Base-by-base conservation (phyloP, 1,140 invertebrate genomes). In the Dinoponera quadriceps region DNA sequence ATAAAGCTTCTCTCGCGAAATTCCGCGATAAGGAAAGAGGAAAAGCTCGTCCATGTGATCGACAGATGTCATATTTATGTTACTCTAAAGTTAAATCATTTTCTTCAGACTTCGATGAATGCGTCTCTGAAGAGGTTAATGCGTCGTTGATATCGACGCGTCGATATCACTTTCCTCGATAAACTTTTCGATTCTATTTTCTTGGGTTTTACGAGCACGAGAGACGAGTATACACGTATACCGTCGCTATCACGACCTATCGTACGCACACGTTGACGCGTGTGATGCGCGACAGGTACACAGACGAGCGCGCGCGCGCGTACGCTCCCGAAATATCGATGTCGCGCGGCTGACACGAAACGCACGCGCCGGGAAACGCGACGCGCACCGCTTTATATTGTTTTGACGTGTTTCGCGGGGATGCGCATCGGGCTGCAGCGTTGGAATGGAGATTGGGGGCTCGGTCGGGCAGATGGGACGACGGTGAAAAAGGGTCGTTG, bases 391-490 rank as follows among this genome's bases (percentile, higher is more conserved):
- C 22, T 69, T 71, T 80, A 57, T 80, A 80, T 80, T 80, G 65
- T 80, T 80, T 80, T 80, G 38, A 80, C 38, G 33, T 71, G 75
- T 59, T 80, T 80, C 75, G 25, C 75, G 65, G 51, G 38, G 27
- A 80, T 69, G 51, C 25, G 75, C 44, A 22, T 68, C n/a, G 33
- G 63, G 33, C 57, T 27, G 22, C 29, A 55, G 20, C 49, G 16
- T 78, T 22, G 65, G n/a, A 80, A 80, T 80, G 75, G 75, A 80
- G 65, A 80, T 80, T 78, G 75, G 49, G 75, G 49, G 49, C 68
- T 29, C 20, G 57, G 65, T 22, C 29, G 11, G 16, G 74, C 33
- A 27, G 22, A 2, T 25, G 74, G n/a, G 27, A 14, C 51, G 29
- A 54, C 49, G 14, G 20, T 22, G 51, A 80, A 80, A 77, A 66